phyloP scores from a whole-genome alignment of 1,140 invertebrate species.

The Diplogasteroides magnus region DNA sequence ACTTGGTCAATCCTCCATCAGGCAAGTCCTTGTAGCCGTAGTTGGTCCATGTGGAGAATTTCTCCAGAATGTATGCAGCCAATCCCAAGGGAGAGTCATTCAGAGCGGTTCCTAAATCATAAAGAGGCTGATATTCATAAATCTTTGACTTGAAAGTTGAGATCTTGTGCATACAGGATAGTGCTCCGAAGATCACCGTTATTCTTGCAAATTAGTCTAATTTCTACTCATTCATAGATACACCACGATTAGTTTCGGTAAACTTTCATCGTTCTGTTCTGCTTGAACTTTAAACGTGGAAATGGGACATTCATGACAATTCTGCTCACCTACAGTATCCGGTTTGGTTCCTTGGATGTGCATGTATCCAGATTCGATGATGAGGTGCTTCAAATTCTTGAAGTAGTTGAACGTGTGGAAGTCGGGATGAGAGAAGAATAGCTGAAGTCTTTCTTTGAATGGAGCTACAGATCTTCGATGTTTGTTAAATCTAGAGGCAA shows the following conservation, averaged over 20 bases:
- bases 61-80: conserved; percentile 77
- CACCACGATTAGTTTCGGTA: background rate
- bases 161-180: background rate
- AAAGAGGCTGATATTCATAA: background rate
- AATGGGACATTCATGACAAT: background rate
- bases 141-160: background rate
- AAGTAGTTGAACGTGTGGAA: conserved; percentile 52
- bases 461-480: too few relatives aligned
- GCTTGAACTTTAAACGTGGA: background rate
- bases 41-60: conserved; percentile 75
- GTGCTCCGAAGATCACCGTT: conserved; percentile 1
- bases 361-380: conserved; percentile 71
- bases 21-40: conserved; percentile 46
- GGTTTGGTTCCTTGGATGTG: conserved; percentile 78
- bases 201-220: conserved; percentile 1
- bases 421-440: conserved; percentile 63
- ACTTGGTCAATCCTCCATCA: conserved; percentile 70
- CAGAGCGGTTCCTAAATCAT: conserved; percentile 33
- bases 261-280: background rate
- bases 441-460: conserved; percentile 20
- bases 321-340: conserved; percentile 72
- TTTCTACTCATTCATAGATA: background rate
- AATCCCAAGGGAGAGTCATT: conserved; percentile 66
- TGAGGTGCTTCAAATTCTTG: conserved; percentile 54
- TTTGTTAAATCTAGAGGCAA: background rate